These are phyloP conservation scores for Cydia amplana DNA, from an alignment of 1,140 invertebrate species.

Conservation along the genomic window DNA sequence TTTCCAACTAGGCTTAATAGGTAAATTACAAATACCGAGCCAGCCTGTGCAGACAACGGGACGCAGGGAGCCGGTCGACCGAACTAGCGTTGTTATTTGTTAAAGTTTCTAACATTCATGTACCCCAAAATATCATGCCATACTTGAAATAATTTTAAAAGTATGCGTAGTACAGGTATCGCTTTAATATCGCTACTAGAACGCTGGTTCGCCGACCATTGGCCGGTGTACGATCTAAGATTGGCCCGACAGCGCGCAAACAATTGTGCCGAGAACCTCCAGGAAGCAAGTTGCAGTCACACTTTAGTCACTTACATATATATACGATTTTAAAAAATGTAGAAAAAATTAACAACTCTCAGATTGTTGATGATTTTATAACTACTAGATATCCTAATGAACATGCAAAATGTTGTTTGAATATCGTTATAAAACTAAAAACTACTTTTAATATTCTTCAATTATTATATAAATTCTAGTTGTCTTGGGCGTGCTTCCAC, in stretches of 20 bases:
- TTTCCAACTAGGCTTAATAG: neutral
- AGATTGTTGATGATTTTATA: constrained; percentile 32
- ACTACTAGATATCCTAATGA: constrained; percentile 36
- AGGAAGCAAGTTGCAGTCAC: constrained; percentile 26
- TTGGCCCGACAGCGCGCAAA: constrained; percentile 18
- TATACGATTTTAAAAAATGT: constrained; percentile 48
- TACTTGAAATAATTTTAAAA: neutral
- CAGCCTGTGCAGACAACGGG: neutral
- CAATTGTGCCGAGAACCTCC: constrained; percentile 3
- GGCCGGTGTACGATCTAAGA: constrained; percentile 7
- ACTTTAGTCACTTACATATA: constrained; percentile 23
- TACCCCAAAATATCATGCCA: neutral
- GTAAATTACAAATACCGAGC: neutral
- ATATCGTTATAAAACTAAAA: constrained; percentile 49
- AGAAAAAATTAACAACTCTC: constrained; percentile 54
- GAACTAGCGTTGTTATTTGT: neutral
- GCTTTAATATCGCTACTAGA: neutral
- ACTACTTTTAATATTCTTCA: constrained; percentile 43
- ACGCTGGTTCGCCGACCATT: neutral
- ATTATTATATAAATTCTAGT: constrained; percentile 39
- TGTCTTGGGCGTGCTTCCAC: constrained; percentile 46
- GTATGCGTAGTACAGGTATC: neutral
- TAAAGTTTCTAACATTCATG: neutral
- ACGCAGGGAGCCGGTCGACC: neutral
- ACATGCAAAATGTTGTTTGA: constrained; percentile 44